These are phyloP conservation scores for Cotesia glomerata DNA, from an alignment of 1,140 invertebrate species.

Conservation along the genomic window DNA sequence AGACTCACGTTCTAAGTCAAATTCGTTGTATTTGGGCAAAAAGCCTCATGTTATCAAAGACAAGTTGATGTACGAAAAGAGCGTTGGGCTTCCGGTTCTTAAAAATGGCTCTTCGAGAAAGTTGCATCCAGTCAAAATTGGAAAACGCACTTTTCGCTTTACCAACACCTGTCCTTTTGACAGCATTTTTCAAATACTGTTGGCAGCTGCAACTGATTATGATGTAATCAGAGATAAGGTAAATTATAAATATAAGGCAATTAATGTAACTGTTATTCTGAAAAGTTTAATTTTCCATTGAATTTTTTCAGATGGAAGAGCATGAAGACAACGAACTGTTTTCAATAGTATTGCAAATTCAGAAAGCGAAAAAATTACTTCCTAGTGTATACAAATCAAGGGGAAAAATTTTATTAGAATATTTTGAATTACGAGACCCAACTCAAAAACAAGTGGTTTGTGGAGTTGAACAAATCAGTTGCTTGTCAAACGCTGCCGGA, in stretches of 20 bases:
- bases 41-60: slow-evolving; percentile 1
- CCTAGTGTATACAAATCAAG: neutral
- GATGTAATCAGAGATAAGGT: neutral
- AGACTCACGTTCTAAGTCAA: neutral
- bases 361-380: neutral
- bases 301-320: neutral
- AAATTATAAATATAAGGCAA: no score
- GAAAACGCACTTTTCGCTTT: neutral
- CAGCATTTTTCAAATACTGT: neutral
- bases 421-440: neutral
- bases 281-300: no score
- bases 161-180: neutral
- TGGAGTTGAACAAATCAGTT: neutral
- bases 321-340: neutral
- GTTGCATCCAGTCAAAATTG: neutral
- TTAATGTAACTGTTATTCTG: no score
- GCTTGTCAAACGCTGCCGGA: neutral
- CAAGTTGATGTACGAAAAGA: neutral
- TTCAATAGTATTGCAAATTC: neutral
- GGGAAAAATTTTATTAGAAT: neutral
- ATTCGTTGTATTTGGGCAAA: slow-evolving; percentile 4
- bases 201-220: neutral
- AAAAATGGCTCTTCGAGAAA: neutral
- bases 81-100: neutral
- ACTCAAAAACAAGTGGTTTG: neutral